Evolutionary conservation across 2,113 vertebrate species (phyloP).

Genomic region (Carollia perspicillata): DNA sequence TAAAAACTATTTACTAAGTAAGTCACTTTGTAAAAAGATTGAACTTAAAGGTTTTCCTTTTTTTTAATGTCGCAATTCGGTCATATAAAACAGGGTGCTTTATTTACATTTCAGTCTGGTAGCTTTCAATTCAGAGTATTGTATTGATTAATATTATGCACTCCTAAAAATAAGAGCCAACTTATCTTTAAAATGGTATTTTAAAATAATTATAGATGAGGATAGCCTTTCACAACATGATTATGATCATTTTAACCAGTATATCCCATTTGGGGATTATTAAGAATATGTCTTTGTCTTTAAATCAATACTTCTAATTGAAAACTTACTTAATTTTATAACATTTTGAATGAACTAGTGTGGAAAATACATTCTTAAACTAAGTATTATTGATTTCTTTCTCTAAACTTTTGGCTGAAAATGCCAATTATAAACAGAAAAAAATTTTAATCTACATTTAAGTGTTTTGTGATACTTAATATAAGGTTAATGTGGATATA

Average conservation of each 20-base stretch:
- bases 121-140: background rate
- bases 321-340: background rate
- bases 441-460: background rate
- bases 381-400: background rate
- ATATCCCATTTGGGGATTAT: background rate
- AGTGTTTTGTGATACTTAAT: background rate
- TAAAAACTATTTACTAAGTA: slow-evolving; percentile 56
- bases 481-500: background rate
- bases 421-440: background rate
- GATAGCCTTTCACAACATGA: background rate
- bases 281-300: background rate
- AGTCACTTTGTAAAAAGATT: slow-evolving; percentile 50
- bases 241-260: background rate
- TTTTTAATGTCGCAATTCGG: background rate
- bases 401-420: background rate
- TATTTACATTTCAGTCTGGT: background rate
- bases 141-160: background rate
- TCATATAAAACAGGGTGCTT: background rate
- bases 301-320: slow-evolving; percentile 13
- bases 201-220: background rate
- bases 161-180: background rate
- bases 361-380: background rate
- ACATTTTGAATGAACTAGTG: background rate
- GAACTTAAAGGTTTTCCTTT: background rate
- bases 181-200: background rate